phyloP scores from a whole-genome alignment of 2,113 vertebrate genomes.

The Tenebrosternarchus preto region DNA sequence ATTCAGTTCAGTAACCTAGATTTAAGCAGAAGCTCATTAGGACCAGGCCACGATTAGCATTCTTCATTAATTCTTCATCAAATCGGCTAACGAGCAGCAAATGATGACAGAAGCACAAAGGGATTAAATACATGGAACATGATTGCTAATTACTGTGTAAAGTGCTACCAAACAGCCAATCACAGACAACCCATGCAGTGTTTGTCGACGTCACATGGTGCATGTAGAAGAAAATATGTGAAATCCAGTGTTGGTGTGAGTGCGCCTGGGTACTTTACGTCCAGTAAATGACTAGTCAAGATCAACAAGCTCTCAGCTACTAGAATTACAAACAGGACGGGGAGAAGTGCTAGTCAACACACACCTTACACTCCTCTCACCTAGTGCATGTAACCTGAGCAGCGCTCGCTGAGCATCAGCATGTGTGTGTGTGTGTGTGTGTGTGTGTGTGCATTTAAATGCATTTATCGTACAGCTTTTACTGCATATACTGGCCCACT shows the following conservation, averaged over 20 bases:
- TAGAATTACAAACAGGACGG: neutral
- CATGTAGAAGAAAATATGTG: neutral
- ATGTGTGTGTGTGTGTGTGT: neutral
- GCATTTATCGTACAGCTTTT: neutral
- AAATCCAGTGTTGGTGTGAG: neutral
- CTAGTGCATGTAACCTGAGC: neutral
- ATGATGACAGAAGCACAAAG: slow-evolving; percentile 1
- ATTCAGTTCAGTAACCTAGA: neutral
- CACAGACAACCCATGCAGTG: neutral
- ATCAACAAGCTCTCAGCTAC: slow-evolving; percentile 9
- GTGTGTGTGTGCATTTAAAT: neutral
- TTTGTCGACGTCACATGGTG: neutral
- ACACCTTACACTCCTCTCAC: neutral
- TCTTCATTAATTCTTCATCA: slow-evolving; percentile 10
- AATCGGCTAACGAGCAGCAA: slow-evolving; percentile 18
- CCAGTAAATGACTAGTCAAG: neutral
- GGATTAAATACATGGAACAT: slow-evolving; percentile 1
- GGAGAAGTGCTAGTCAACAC: neutral
- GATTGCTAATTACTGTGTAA: neutral
- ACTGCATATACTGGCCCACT: neutral
- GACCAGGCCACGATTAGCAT: slow-evolving; percentile 12
- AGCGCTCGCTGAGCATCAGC: neutral
- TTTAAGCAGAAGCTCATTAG: slow-evolving; percentile 14
- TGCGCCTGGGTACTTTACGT: neutral
- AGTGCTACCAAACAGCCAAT: neutral